Evolutionary conservation across 2,113 vertebrate species (phyloP).

Genomic region (Nasalis larvatus): DNA sequence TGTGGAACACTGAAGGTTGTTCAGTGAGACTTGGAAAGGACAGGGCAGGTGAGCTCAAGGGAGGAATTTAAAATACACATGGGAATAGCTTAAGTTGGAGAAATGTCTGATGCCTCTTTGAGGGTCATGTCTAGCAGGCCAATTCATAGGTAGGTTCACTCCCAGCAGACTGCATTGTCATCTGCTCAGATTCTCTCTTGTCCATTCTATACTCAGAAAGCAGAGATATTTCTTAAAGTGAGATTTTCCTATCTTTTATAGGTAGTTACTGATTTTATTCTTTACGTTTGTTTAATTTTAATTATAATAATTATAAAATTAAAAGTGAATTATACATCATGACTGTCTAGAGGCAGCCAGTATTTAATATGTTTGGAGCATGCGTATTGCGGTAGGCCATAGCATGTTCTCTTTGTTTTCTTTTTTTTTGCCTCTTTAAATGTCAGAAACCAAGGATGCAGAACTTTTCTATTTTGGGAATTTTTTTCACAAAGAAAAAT

Average conservation of each 20-base stretch:
- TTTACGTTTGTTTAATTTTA: background rate
- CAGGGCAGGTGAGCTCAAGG: background rate
- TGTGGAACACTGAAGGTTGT: background rate
- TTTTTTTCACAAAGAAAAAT: constrained; percentile 29
- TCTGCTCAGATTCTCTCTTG: background rate
- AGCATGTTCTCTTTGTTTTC: background rate
- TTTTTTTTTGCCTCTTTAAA: background rate
- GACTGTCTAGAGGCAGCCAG: background rate
- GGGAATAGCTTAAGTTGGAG: background rate
- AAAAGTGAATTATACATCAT: background rate
- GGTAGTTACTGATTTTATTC: background rate
- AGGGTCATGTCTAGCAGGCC: background rate
- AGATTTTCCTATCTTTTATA: background rate
- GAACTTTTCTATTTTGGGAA: background rate
- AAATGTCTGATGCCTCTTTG: background rate
- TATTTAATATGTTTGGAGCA: background rate
- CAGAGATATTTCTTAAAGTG: background rate
- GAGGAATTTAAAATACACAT: background rate
- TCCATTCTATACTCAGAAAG: background rate
- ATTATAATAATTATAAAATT: background rate
- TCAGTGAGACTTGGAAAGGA: background rate
- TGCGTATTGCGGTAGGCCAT: background rate
- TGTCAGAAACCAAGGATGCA: background rate
- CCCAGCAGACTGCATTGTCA: background rate
- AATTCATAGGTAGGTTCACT: background rate